Evolutionary conservation across 2,888 invertebrate species (phyloP), one percentile per base, ranked within the genome.

Genomic region (Platycnemis pennipes): DNA sequence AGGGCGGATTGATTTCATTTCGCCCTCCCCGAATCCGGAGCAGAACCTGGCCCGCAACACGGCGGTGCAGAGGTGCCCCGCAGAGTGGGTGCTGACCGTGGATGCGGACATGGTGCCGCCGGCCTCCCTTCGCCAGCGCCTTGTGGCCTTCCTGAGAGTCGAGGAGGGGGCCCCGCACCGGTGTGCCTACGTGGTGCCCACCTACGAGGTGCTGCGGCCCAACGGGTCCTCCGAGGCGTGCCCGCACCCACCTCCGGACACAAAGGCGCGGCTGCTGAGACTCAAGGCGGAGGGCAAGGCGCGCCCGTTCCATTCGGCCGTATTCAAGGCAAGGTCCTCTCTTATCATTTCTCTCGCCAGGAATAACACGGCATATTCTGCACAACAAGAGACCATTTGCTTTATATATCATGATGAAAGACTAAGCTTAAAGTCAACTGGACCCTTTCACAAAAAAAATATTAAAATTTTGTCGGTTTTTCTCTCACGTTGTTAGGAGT

Each of bases 41-140:
- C 96, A 96, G 94, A 96, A 96, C 95, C 95, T 96, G 88, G 95
- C 96, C 95, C 95, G 96, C 45, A 96, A 96, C 95, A 95, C 96
- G 77, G 96, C 96, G 0, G 95, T 96, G 19, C 96, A 96, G 87
- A 95, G 95, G 88, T 96, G 96, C 94, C 95, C 95, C 13, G 96
- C 96, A 7, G 95, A 95, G 69, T 96, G 95, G 95, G 96, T 96
- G 88, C 95, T 96, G 94, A 95, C 96, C 95, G 96, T 96, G 53
- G 96, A 96, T 95, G 96, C 96, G n/a, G 96, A 96, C 95, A 96
- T 96, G 94, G 95, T 96, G 44, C 95, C 96, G 49, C 95, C 96
- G n/a, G 95, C 95, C 37, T 95, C 95, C 46, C 95, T 96, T 16
- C 26, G 95, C 95, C 56, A 94, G 13, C 69, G 95, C 53, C 95